A percentile compares a stretch with the other conserved stretches of the same genome.
Conservation (phyloP, 2,888 invertebrate species). For the Drepanosiphum platanoidis region DNA sequence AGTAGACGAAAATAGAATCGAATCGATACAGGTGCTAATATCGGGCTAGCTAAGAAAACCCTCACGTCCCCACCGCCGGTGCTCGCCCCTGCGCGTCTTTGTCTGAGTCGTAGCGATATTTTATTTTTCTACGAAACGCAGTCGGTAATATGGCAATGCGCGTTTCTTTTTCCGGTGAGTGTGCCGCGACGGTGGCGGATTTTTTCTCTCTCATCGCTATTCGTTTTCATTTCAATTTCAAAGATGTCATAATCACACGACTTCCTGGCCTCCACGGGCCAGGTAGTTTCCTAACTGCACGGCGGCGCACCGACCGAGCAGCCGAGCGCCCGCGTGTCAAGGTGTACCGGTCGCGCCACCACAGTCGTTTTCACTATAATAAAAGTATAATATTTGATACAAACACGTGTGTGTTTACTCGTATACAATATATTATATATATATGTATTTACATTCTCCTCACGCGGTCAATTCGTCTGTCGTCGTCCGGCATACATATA, state of each 20-base stretch:
- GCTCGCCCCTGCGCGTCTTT: too few species aligned
- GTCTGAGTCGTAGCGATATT: too few species aligned
- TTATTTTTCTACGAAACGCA: too few species aligned
- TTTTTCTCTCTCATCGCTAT: slow-evolving; percentile 3
- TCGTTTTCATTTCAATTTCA: slow-evolving; percentile 2
- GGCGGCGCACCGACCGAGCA: not conserved
- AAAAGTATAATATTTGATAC: slow-evolving; percentile 17
- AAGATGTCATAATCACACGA: slow-evolving; percentile 57
- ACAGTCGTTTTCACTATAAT: slow-evolving; percentile 49
- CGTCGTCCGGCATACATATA: not conserved
- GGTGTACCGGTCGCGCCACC: slow-evolving; percentile 58
- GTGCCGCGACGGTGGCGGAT: not conserved
- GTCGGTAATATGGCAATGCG: not conserved
- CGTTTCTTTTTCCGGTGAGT: slow-evolving; percentile 44
- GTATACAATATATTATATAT: too few species aligned
- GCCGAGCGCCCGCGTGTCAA: slow-evolving; percentile 47
- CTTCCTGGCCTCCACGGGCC: slow-evolving; percentile 60
- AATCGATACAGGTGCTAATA: too few species aligned
- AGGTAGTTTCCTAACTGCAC: slow-evolving; percentile 33
- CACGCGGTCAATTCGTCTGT: not conserved
- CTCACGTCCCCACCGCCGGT: too few species aligned
- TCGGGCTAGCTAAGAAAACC: too few species aligned
- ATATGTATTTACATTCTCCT: not conserved
- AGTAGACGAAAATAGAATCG: too few species aligned
- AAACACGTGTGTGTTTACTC: not conserved